Evolutionary conservation across 2,113 vertebrate genomes (phyloP).

Genomic region (Anarhynchus alexandrinus): DNA sequence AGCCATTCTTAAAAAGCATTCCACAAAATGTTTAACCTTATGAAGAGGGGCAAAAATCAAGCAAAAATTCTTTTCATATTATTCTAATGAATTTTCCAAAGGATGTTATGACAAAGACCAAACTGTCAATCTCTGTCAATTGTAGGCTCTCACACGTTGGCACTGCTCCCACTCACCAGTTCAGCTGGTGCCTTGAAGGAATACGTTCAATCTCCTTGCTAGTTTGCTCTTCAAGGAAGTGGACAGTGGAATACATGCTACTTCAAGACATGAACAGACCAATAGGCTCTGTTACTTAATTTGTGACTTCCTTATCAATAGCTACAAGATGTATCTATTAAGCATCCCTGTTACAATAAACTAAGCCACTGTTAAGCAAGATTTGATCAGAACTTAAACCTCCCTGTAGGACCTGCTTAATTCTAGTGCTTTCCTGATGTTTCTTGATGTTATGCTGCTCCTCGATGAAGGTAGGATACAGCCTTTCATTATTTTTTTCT

Average conservation of each 20-base stretch:
- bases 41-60: neutral
- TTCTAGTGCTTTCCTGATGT: neutral
- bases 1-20: neutral
- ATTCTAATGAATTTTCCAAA: neutral
- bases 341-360: neutral
- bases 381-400: neutral
- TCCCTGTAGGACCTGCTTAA: neutral
- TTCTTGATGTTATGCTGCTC: neutral
- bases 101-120: neutral
- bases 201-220: neutral
- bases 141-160: neutral
- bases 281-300: neutral
- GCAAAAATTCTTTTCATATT: neutral
- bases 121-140: neutral
- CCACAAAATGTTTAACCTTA: neutral
- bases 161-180: neutral
- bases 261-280: neutral
- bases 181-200: neutral
- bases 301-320: neutral
- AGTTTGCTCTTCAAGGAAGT: neutral
- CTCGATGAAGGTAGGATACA: neutral
- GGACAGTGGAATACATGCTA: neutral
- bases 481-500: neutral
- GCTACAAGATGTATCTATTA: neutral
- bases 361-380: neutral